Conservation (phyloP, 2,797 vertebrate species). For the Gambusia yucatana region DNA sequence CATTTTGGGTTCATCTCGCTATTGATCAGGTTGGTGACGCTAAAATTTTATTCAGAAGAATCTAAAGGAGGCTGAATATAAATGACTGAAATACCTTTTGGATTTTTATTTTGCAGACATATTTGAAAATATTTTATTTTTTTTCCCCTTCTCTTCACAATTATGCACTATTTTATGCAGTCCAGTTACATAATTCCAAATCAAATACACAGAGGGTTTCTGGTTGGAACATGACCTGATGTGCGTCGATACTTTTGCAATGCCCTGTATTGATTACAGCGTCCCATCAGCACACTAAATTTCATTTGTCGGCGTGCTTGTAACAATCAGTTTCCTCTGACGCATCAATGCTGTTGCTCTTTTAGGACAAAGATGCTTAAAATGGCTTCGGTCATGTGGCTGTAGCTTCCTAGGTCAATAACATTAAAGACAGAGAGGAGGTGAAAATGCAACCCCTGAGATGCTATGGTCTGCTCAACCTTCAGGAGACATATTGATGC, state of each 20-base stretch:
- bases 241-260: not conserved
- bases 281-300: constrained; percentile 21
- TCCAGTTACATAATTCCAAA: not conserved
- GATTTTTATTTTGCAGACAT: not conserved
- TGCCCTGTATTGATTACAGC: constrained; percentile 26
- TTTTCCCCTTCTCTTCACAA: not conserved
- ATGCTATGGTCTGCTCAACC: constrained; percentile 72
- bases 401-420: constrained; percentile 64
- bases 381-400: constrained; percentile 39
- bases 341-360: constrained; percentile 25
- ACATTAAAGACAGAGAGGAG: constrained; percentile 64
- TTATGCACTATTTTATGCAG: not conserved
- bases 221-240: not conserved
- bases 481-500: constrained; percentile 83
- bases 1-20: not conserved
- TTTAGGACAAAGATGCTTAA: constrained; percentile 44
- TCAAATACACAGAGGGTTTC: not conserved
- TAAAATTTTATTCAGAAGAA: not conserved
- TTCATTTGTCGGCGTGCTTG: constrained; percentile 18
- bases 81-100: not conserved
- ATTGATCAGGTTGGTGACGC: not conserved
- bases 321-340: constrained; percentile 30
- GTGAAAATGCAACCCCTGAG: constrained; percentile 77
- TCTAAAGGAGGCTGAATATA: not conserved
- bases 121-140: not conserved